Percentiles rank a stretch among this genome's conserved stretches.
Conservation (phyloP, 2,888 invertebrate genomes). For the Lycocerus yunnanus region DNA sequence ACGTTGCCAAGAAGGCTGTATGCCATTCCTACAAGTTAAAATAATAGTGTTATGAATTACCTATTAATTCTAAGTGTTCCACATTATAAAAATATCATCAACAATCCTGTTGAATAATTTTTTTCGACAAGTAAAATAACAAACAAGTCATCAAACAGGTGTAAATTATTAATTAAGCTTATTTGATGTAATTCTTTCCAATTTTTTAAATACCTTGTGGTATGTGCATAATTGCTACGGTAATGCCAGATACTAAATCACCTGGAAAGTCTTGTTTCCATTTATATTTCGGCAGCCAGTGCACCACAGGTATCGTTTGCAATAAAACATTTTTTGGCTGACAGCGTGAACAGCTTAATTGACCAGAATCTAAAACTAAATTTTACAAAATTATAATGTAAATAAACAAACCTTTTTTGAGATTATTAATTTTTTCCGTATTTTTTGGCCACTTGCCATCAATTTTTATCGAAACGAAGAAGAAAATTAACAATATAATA, state of each 20-base stretch:
- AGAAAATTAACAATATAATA: no score
- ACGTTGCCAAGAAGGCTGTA: conserved; percentile 61
- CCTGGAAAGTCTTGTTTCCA: conserved; percentile 63
- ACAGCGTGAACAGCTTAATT: conserved; percentile 25
- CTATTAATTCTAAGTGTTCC: neutral
- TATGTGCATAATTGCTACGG: conserved; percentile 84
- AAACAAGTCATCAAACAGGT: no score
- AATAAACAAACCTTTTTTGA: neutral
- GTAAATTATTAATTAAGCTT: neutral
- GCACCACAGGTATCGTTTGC: conserved; percentile 60
- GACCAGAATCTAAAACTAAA: conserved; percentile 19
- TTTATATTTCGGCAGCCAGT: conserved; percentile 68
- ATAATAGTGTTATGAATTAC: neutral
- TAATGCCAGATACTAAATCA: conserved; percentile 82
- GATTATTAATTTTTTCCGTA: neutral
- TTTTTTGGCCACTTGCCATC: neutral
- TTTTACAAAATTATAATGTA: conserved; percentile 7
- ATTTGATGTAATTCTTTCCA: neutral
- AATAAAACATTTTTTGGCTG: conserved; percentile 33
- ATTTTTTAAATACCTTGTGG: conserved; percentile 67
- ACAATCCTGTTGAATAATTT: neutral
- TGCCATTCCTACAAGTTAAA: conserved; percentile 59
- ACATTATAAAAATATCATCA: neutral
- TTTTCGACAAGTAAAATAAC: no score
- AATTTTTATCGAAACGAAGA: no score